Percentiles rank a stretch among this genome's conserved stretches.
Conservation (phyloP, 1,140 invertebrate species). For the Papilio helenus region DNA sequence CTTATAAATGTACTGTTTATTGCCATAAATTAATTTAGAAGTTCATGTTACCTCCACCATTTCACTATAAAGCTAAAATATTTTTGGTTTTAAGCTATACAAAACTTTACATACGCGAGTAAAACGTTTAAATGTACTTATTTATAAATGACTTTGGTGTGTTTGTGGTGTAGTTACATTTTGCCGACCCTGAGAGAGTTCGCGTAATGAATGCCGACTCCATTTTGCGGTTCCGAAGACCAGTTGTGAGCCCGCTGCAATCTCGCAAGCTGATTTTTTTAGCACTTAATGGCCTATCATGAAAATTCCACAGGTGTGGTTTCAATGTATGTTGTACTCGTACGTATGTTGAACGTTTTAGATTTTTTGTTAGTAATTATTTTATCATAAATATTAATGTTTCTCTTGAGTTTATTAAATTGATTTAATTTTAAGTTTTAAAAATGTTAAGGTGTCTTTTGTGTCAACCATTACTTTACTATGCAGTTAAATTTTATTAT, state of each 20-base stretch:
- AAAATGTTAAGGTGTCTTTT: constrained; percentile 2
- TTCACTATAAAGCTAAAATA: background rate
- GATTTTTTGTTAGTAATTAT: constrained; percentile 7
- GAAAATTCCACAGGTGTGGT: constrained; percentile 32
- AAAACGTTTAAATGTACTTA: constrained; percentile 10
- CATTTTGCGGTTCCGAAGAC: constrained; percentile 39
- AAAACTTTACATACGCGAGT: background rate
- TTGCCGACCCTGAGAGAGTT: constrained; percentile 22
- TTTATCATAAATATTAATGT: background rate
- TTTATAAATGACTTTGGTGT: constrained; percentile 2
- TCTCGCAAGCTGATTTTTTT: constrained; percentile 33
- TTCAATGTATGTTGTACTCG: constrained; percentile 6
- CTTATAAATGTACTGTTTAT: no score
- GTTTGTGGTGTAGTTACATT: constrained; percentile 27
- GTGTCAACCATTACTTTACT: background rate
- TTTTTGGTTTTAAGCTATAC: background rate
- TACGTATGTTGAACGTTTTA: constrained; percentile 17
- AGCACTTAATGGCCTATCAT: constrained; percentile 26
- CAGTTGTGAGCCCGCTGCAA: constrained; percentile 34
- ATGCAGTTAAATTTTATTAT: background rate
- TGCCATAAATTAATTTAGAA: no score
- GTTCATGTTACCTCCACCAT: background rate
- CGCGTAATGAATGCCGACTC: constrained; percentile 30
- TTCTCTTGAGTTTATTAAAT: background rate
- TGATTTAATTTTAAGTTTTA: background rate